Evolutionary conservation across 1,140 invertebrate genomes (phyloP).

Genomic region (Drosophila auraria): DNA sequence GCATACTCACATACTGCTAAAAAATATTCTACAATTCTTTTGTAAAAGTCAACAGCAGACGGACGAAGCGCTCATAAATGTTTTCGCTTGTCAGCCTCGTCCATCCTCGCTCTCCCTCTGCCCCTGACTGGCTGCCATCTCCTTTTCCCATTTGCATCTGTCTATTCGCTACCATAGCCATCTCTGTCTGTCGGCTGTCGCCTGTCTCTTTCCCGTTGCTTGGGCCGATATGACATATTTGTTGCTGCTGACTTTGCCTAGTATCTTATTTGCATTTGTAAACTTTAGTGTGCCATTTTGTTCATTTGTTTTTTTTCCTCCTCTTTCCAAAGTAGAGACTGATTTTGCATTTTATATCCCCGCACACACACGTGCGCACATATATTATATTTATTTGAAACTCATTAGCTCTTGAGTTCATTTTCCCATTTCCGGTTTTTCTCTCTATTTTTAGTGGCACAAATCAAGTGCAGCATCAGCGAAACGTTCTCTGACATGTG

Average conservation of each 20-base stretch:
- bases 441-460: slow-evolving; percentile 25
- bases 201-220: slow-evolving; percentile 12
- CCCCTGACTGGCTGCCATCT: slow-evolving; percentile 17
- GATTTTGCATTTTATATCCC: slow-evolving; percentile 60
- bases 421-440: slow-evolving; percentile 18
- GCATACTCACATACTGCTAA: slow-evolving; percentile 70
- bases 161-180: slow-evolving; percentile 15
- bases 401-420: slow-evolving; percentile 66
- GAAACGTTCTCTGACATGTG: slow-evolving; percentile 46
- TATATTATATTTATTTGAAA: slow-evolving; percentile 72
- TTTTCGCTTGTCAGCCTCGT: slow-evolving; percentile 42
- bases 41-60: slow-evolving; percentile 78
- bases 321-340: slow-evolving; percentile 16
- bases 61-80: slow-evolving; percentile 74
- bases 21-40: slow-evolving; percentile 82
- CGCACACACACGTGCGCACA: background rate
- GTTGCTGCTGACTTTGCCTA: slow-evolving; percentile 80
- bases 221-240: slow-evolving; percentile 73
- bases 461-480: slow-evolving; percentile 65
- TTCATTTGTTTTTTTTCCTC: slow-evolving; percentile 60
- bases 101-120: slow-evolving; percentile 3
- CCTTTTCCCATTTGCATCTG: slow-evolving; percentile 44
- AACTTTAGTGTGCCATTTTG: slow-evolving; percentile 75
- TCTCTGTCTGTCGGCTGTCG: slow-evolving; percentile 21
- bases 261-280: slow-evolving; percentile 82